Percentiles rank a stretch among this genome's conserved stretches.
phyloP scores from a whole-genome alignment of 2,113 vertebrate species.

The Hirundichthys speculiger region DNA sequence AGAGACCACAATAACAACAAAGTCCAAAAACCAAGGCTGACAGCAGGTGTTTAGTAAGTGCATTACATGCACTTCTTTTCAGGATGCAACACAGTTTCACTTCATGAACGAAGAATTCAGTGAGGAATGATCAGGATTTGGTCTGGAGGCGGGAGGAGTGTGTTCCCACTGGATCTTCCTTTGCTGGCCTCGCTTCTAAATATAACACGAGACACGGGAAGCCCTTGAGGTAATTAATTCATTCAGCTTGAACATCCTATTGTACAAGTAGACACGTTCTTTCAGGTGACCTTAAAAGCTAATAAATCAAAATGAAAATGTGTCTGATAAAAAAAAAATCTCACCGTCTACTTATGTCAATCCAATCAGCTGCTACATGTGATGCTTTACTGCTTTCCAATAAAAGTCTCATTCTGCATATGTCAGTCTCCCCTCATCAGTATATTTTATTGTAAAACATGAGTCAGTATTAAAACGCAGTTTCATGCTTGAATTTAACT shows the following conservation, averaged over 20 bases:
- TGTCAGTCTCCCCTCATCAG: background rate
- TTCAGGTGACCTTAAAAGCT: background rate
- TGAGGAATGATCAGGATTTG: background rate
- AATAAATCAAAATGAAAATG: background rate
- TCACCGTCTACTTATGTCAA: too few relatives aligned
- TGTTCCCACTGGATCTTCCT: conserved; percentile 15
- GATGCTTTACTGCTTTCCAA: too few relatives aligned
- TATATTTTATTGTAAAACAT: conserved; percentile 49
- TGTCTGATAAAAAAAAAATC: too few relatives aligned
- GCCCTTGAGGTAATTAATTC: background rate
- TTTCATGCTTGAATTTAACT: conserved; percentile 54
- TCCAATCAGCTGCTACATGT: too few relatives aligned
- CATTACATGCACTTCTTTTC: too few relatives aligned
- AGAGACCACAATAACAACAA: background rate
- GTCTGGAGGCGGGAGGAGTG: background rate
- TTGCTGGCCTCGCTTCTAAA: conserved; percentile 33
- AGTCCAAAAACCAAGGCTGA: background rate
- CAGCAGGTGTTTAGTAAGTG: too few relatives aligned
- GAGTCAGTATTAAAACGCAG: conserved; percentile 61
- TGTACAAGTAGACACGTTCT: background rate
- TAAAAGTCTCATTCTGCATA: too few relatives aligned
- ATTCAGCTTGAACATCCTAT: background rate
- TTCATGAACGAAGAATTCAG: background rate
- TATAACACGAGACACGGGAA: background rate
- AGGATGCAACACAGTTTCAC: background rate